phyloP scores from a whole-genome alignment of 2,113 vertebrate genomes.

The Myiopsitta monachus region DNA sequence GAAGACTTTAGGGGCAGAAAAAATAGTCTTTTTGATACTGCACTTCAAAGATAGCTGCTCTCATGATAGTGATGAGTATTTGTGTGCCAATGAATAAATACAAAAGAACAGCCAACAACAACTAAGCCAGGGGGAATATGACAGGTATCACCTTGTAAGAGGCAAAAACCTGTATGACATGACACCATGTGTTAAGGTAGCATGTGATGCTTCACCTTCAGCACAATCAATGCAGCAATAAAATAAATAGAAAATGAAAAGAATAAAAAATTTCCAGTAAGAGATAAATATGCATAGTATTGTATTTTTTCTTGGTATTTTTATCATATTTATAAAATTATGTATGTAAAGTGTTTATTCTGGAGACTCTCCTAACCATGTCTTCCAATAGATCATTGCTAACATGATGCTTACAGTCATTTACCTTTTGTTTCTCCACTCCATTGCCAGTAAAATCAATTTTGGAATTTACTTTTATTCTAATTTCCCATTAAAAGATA shows the following conservation, averaged over 20 bases:
- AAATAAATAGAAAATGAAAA: not conserved
- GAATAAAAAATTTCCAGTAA: not conserved
- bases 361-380: not conserved
- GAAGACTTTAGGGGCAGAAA: not conserved
- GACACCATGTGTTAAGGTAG: not conserved
- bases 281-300: not conserved
- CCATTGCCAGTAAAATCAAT: not conserved
- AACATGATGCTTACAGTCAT: not conserved
- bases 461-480: not conserved
- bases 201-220: not conserved
- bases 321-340: not conserved
- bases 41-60: not conserved
- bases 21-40: not conserved
- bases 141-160: not conserved
- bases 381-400: not conserved
- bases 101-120: not conserved
- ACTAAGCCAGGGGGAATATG: not conserved
- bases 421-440: not conserved
- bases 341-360: not conserved
- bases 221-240: not conserved
- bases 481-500: not conserved
- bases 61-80: not conserved
- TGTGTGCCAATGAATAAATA: not conserved
- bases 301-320: not conserved
- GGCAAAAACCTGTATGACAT: not conserved